These are phyloP conservation scores for Ficedula albicollis DNA, from an alignment of 2,797 vertebrate species.

Conservation along the genomic window DNA sequence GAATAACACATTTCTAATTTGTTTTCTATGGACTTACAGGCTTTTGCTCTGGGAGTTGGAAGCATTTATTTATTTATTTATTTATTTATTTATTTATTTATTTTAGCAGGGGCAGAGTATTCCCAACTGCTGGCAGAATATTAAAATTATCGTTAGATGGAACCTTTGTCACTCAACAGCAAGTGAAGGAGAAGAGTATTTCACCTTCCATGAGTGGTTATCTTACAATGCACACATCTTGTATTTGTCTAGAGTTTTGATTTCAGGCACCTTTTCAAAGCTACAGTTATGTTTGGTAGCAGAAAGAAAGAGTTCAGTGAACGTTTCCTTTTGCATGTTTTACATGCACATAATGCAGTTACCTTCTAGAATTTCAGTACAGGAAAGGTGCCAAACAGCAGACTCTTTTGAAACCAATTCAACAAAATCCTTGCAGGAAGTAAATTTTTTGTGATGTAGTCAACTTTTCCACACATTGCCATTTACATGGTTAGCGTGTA, in stretches of 20 bases:
- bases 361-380: slow-evolving; percentile 33
- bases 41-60: slow-evolving; percentile 6
- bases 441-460: slow-evolving; percentile 37
- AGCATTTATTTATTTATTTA: neutral
- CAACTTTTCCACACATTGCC: slow-evolving; percentile 5
- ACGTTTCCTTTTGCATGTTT: slow-evolving; percentile 11
- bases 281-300: neutral
- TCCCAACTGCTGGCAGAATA: slow-evolving; percentile 26
- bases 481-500: neutral
- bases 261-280: neutral
- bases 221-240: neutral
- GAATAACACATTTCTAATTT: slow-evolving; percentile 73
- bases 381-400: slow-evolving; percentile 45
- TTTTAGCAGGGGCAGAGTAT: neutral
- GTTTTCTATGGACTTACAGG: slow-evolving; percentile 72
- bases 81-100: slow-evolving; percentile 12
- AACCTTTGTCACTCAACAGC: neutral
- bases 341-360: neutral
- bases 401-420: slow-evolving; percentile 44
- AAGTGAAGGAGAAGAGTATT: neutral
- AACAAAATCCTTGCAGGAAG: slow-evolving; percentile 50
- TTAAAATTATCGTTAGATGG: neutral
- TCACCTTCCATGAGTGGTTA: neutral
- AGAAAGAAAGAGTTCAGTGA: neutral
- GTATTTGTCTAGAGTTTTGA: neutral